Percentiles rank a stretch among this genome's conserved stretches.
These are phyloP conservation scores for Danio aesculapii DNA, from an alignment of 2,797 vertebrate species.

Conservation along the genomic window DNA sequence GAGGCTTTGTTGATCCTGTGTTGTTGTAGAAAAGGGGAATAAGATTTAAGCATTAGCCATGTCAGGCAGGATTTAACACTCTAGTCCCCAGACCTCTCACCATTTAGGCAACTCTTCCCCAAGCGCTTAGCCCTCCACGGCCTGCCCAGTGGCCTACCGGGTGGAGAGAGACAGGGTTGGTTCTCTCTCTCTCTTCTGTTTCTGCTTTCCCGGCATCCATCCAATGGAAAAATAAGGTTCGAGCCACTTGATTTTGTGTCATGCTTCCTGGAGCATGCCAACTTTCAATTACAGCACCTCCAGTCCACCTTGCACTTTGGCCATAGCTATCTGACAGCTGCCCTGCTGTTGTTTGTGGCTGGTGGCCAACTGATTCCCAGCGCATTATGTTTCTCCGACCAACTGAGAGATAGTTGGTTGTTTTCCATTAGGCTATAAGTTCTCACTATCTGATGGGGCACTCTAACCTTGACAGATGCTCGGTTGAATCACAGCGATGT, in stretches of 20 bases:
- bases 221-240: conserved; percentile 61
- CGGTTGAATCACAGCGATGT: conserved; percentile 33
- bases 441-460: conserved; percentile 59
- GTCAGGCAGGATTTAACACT: conserved; percentile 84
- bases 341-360: conserved; percentile 70
- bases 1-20: conserved; percentile 89
- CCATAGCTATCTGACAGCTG: conserved; percentile 67
- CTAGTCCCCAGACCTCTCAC: conserved; percentile 63
- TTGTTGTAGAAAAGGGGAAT: conserved; percentile 80
- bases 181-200: conserved; percentile 47
- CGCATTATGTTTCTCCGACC: conserved; percentile 71
- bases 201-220: conserved; percentile 63
- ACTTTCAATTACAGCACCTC: conserved; percentile 84
- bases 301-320: conserved; percentile 73
- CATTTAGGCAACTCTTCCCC: conserved; percentile 56
- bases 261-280: conserved; percentile 82
- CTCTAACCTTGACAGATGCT: conserved; percentile 52
- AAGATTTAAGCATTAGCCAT: conserved; percentile 85
- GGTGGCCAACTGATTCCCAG: conserved; percentile 75
- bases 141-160: conserved; percentile 41
- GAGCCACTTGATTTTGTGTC: conserved; percentile 73
- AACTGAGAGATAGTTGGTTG: conserved; percentile 73
- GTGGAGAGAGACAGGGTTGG: conserved; percentile 16
- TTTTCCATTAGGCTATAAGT: conserved; percentile 63
- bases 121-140: conserved; percentile 38